Base-by-base conservation (phyloP, 2,113 vertebrate genomes). In the Prochilodus magdalenae region DNA sequence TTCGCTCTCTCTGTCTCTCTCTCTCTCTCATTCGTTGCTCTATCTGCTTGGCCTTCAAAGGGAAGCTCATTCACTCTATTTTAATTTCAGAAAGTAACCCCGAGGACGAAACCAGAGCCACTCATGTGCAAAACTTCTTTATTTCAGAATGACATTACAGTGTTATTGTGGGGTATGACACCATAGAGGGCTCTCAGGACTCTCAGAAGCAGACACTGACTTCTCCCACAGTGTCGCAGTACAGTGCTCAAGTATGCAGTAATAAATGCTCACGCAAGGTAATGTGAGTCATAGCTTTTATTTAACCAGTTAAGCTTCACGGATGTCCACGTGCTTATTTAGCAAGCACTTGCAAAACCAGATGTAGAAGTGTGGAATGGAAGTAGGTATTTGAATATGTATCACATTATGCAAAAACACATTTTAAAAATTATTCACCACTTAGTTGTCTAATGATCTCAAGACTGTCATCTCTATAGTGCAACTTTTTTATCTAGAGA, bases 11-110 rank as follows among this genome's bases (percentile, higher is more conserved):
- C 89, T 91, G 90, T 81, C 79, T 29, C 49, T 76, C 83, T 85
- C 84, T 79, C 81, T 44, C 66, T 81, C 83, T 79, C 81, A 86
- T 74, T 53, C 85, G 89, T 90, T 89, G 65, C 88, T 93, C 90
- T 92, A 90, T 92, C 92, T 91, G 89, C 90, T 91, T 92, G 87
- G 91, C 92, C 94, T 95, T 95, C 94, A 94, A 93, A 94, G 92
- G 83, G 80, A 88, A 90, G 88, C 91, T 94, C 89, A 91, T 93
- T 93, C 92, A 92, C 88, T 94, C 90, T 92, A 92, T 94, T 94
- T 93, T 93, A 94, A 94, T 94, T 93, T 93, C 90, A 91, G 84
- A 91, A 89, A 90, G 85, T 65, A 88, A 90, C 87, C 94, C 93
- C 77, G 77, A 88, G 91, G 92, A 86, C 80, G 81, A 87, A 91